A percentile compares a stretch with the other conserved stretches of the same genome.
These are phyloP conservation scores for Setophaga petechia DNA, from an alignment of 2,113 vertebrate genomes.

Conservation along the genomic window DNA sequence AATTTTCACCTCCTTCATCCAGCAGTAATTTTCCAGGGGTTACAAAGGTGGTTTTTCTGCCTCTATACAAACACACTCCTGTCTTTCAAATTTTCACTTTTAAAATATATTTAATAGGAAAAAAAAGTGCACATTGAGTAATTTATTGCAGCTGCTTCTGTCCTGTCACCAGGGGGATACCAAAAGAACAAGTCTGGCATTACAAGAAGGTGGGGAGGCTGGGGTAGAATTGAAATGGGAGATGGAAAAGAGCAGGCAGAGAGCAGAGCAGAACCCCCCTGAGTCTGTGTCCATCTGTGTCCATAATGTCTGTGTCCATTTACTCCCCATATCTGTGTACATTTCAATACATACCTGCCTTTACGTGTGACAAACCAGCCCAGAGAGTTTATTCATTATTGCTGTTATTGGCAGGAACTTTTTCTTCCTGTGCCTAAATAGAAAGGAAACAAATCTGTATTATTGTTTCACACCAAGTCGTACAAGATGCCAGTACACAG, in stretches of 20 bases:
- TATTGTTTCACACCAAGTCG: slow-evolving; percentile 52
- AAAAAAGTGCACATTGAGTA: neutral
- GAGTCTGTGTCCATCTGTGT: neutral
- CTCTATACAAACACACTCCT: slow-evolving; percentile 16
- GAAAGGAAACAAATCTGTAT: neutral
- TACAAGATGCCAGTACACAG: slow-evolving; percentile 63
- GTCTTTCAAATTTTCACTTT: slow-evolving; percentile 33
- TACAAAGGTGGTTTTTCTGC: neutral
- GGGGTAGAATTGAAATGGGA: slow-evolving; percentile 5
- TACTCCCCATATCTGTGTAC: accelerated
- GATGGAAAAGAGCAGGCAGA: neutral
- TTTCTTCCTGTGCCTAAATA: neutral
- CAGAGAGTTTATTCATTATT: neutral
- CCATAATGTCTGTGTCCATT: neutral
- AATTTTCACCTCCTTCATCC: neutral
- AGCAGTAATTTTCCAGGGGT: slow-evolving; percentile 20
- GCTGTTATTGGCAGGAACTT: neutral
- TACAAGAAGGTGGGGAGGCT: neutral
- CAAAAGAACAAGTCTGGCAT: neutral
- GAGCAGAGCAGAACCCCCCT: neutral
- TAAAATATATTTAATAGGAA: slow-evolving; percentile 24
- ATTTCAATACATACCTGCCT: neutral
- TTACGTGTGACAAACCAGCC: neutral
- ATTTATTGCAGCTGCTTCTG: slow-evolving; percentile 49
- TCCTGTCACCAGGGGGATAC: slow-evolving; percentile 32